Evolutionary conservation across 2,888 invertebrate species (phyloP).

Genomic region (Polietes domitor): DNA sequence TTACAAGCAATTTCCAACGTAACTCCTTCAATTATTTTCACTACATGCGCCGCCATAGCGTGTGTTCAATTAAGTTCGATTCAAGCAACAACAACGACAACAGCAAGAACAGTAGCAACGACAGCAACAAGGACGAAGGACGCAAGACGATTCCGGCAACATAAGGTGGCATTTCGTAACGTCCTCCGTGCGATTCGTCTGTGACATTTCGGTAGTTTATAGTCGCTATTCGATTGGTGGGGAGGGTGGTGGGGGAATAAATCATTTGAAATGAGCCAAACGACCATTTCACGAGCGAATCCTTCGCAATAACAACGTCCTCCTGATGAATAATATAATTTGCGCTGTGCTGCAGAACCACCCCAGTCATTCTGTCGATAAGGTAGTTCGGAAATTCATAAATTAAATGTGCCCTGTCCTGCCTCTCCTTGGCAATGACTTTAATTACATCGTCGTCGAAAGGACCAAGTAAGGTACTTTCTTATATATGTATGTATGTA

Average conservation of each 20-base stretch:
- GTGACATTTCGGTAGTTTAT: conserved; percentile 7
- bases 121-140: not conserved
- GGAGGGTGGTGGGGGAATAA: conserved; percentile 1
- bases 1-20: conserved; percentile 65
- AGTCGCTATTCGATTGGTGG: not conserved
- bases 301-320: conserved; percentile 16
- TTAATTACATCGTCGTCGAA: not conserved
- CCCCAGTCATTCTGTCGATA: conserved; percentile 5
- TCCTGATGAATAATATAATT: conserved; percentile 8
- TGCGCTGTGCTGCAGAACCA: not conserved
- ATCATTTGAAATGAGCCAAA: not conserved
- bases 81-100: not conserved
- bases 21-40: conserved; percentile 57
- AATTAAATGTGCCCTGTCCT: not conserved
- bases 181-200: conserved; percentile 14
- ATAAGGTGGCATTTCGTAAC: conserved; percentile 45
- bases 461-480: conserved; percentile 2
- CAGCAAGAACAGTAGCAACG: not conserved
- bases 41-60: conserved; percentile 56
- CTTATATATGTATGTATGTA: too few species aligned
- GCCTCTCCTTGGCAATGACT: not conserved
- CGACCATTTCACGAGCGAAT: not conserved
- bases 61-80: conserved; percentile 53
- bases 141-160: too few species aligned
- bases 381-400: conserved; percentile 1